A percentile compares a stretch with the other conserved stretches of the same genome.
phyloP scores from a whole-genome alignment of 2,888 invertebrate species.

The Cosmorhoe ocellata region DNA sequence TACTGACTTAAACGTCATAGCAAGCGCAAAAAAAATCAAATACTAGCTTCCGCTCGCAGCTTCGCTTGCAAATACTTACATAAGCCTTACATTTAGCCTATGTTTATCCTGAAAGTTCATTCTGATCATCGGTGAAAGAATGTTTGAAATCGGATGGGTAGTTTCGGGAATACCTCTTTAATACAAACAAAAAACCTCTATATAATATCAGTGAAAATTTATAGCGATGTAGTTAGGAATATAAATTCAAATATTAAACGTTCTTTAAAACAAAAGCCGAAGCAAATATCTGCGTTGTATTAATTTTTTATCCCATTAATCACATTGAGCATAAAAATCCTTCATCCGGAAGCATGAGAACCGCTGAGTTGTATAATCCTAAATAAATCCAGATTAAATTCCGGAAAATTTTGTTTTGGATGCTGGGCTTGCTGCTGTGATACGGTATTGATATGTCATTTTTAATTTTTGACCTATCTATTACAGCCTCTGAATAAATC shows the following conservation, averaged over 20 bases:
- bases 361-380: constrained; percentile 36
- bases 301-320: constrained; percentile 31
- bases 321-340: constrained; percentile 33
- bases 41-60: no score
- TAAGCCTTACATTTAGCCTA: no score
- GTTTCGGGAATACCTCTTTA: no score
- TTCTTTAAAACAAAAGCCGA: constrained; percentile 3
- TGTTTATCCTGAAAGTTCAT: no score
- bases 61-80: no score
- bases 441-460: constrained; percentile 29
- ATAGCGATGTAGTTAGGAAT: no score
- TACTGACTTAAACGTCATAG: not conserved
- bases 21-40: no score
- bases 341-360: constrained; percentile 30
- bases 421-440: constrained; percentile 30
- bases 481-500: no score
- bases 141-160: no score
- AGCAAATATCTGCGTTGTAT: constrained; percentile 8
- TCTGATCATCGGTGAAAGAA: no score
- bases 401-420: constrained; percentile 32
- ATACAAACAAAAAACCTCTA: no score
- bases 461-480: not conserved
- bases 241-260: not conserved
- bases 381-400: constrained; percentile 37
- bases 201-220: no score